A percentile compares a stretch with the other conserved stretches of the same genome.
Evolutionary conservation across 2,113 vertebrate species (phyloP).

Genomic region (Eira barbara): DNA sequence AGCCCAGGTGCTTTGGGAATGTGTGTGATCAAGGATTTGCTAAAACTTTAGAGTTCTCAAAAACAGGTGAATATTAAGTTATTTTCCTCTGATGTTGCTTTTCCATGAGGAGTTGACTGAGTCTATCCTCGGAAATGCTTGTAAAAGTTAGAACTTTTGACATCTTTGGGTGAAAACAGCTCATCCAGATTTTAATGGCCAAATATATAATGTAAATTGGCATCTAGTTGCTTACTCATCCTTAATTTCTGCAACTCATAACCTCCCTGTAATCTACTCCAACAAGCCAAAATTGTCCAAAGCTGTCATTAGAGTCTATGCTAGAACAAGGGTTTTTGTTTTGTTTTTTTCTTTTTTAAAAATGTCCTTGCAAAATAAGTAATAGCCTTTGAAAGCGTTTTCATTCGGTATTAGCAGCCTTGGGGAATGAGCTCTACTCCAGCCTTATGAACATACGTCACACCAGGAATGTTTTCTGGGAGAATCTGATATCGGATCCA

Average conservation of each 20-base stretch:
- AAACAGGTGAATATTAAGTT: neutral
- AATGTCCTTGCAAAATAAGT: neutral
- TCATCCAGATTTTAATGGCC: neutral
- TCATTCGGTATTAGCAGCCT: neutral
- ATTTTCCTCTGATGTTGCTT: neutral
- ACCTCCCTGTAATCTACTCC: neutral
- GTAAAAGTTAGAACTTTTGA: neutral
- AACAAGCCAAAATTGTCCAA: neutral
- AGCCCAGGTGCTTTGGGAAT: neutral
- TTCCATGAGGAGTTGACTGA: neutral
- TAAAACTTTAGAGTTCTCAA: neutral
- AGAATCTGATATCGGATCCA: neutral
- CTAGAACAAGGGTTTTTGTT: neutral
- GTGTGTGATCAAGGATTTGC: neutral
- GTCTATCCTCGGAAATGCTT: neutral
- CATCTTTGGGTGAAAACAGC: neutral
- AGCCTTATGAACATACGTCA: neutral
- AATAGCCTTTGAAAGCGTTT: neutral
- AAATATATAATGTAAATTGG: neutral
- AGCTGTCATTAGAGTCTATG: neutral
- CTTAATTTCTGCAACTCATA: neutral
- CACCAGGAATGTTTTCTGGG: neutral
- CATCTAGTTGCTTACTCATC: neutral
- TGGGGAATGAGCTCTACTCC: neutral
- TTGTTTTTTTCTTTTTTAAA: neutral